Percentiles rank a stretch among this genome's conserved stretches.
Conservation (phyloP, 1,140 invertebrate species). For the Temnothorax curvispinosus region DNA sequence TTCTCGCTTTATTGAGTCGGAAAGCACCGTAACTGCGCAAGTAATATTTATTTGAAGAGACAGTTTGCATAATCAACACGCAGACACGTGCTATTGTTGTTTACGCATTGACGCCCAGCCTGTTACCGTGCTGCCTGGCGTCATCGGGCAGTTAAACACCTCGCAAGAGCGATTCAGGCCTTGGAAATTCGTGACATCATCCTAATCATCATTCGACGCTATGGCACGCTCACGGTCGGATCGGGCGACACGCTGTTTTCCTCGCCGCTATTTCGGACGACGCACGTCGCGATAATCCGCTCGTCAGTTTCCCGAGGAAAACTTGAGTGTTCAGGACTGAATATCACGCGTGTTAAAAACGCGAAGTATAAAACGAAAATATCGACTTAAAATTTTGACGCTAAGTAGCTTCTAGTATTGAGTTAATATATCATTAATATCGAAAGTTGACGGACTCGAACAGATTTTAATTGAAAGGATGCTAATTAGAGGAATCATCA, state of each 20-base stretch:
- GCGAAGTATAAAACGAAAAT: not conserved
- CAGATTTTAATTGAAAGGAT: not conserved
- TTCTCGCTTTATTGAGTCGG: not conserved
- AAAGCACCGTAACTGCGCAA: conserved; percentile 1
- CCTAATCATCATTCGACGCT: conserved; percentile 16
- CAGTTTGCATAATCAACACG: conserved; percentile 21
- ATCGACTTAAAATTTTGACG: not conserved
- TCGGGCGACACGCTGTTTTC: conserved; percentile 41
- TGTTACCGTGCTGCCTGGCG: conserved; percentile 49
- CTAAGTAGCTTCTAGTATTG: not conserved
- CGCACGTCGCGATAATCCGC: not conserved
- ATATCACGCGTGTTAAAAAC: not conserved
- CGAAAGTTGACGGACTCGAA: not conserved
- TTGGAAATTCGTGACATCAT: conserved; percentile 71
- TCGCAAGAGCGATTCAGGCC: conserved; percentile 65
- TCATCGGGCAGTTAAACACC: conserved; percentile 71
- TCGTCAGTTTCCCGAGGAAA: not conserved
- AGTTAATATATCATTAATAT: conserved; percentile 6
- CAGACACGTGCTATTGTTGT: conserved; percentile 32
- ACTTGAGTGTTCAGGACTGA: not conserved
- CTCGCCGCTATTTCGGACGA: not conserved
- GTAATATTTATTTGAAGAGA: conserved; percentile 16
- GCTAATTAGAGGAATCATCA: not conserved
- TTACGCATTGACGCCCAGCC: conserved; percentile 38
- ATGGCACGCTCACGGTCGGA: not conserved